Conservation (phyloP, 2,113 vertebrate genomes). For the Marcusenius ussheri region DNA sequence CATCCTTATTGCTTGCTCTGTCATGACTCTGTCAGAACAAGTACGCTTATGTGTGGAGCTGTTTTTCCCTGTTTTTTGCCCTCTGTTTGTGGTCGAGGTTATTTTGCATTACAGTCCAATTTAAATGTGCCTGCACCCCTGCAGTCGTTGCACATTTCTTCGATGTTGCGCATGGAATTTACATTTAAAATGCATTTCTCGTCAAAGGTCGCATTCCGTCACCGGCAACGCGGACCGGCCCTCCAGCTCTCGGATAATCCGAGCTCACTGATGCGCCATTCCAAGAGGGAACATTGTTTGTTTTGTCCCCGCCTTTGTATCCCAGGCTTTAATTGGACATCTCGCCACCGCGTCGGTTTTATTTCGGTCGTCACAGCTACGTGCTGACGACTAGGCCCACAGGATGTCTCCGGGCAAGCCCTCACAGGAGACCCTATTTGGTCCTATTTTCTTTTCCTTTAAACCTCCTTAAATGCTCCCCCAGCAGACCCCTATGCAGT, state of each 20-base stretch:
- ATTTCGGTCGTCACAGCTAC: neutral
- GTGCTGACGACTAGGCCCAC: neutral
- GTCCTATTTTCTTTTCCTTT: neutral
- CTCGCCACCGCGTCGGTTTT: neutral
- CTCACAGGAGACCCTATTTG: neutral
- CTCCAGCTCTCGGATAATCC: neutral
- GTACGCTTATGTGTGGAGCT: neutral
- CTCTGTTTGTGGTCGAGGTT: neutral
- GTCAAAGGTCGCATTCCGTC: neutral
- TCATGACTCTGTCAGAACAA: neutral
- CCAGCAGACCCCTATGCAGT: neutral
- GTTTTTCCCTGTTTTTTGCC: neutral
- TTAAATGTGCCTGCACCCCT: neutral
- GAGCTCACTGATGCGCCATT: neutral
- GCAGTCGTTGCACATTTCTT: neutral
- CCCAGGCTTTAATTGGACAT: neutral
- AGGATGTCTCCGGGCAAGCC: neutral
- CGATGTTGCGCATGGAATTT: neutral
- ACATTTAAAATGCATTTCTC: neutral
- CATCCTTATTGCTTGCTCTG: neutral
- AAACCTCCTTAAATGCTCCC: neutral
- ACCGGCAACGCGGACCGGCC: neutral
- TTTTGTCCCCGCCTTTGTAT: neutral
- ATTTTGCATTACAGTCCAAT: conserved; percentile 1
- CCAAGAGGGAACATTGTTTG: neutral